Base-by-base conservation (phyloP, 2,888 invertebrate species). In the Andricus curvator region DNA sequence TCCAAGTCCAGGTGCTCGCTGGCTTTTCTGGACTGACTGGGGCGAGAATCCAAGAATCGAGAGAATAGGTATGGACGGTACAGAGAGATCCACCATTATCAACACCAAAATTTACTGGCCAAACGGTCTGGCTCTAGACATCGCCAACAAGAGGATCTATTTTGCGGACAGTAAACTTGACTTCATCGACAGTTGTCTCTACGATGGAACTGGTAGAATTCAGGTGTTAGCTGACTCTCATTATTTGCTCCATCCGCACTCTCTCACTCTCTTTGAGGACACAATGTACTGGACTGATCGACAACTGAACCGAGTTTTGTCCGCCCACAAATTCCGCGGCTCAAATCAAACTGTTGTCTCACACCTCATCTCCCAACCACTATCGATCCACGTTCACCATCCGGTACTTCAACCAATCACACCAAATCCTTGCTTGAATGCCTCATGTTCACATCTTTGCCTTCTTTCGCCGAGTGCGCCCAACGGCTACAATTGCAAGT, bases 1-100 rank as follows among this genome's bases (percentile, higher is more conserved):
- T 93, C 99, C 99, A 0, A 96, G 97, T 85, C 96, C 97, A 29
- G 96, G 95, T 48, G 96, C 98, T 0, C 94, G 96, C 5, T 97
- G 97, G 95, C 94, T 99, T 80, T 99, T 99, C 94, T 99, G 99
- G 99, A 98, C 98, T 0, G 99, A 99, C 93, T 99, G 99, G 99
- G 99, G 99, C 65, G 98, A 98, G 92, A 97, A 98, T 93, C 99
- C 99, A 1, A 94, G 99, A 1, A 97, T 99, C 81, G 99, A 99
- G 92, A 94, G 99, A 80, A 96, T 98, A 9, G 98, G 98, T 22
- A 97, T 99, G 97, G 99, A 99, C 91, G 99, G 99, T 0, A 96
- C 96, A 0, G 96, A 96, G 88, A 95, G 99, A 8, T 95, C 95
- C 25, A 95, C 96, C 0, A 98, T 99, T 77, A 97, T 99, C 74